Conservation (phyloP, 1,140 invertebrate species). For the Antheraea mylitta region DNA sequence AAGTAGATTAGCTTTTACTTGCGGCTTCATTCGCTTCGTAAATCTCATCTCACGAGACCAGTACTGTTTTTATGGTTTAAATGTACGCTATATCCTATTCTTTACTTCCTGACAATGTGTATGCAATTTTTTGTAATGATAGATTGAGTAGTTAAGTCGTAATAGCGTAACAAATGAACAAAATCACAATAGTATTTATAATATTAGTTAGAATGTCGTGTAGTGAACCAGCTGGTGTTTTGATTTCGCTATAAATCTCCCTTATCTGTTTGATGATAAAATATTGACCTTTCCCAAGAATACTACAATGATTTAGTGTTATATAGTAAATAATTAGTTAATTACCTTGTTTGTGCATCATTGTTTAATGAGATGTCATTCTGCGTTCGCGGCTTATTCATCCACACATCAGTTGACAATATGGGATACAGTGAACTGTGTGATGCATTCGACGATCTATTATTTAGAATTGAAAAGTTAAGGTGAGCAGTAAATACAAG, state of each 20-base stretch:
- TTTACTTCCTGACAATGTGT: no score
- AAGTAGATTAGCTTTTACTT: no score
- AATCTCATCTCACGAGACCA: no score
- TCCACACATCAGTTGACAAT: background rate
- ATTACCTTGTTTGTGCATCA: background rate
- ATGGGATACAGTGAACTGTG: conserved; percentile 14
- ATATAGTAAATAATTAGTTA: conserved; percentile 4
- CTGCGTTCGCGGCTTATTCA: background rate
- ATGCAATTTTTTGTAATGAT: no score
- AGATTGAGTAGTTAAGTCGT: no score
- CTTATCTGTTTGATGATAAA: background rate
- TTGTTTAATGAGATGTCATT: background rate
- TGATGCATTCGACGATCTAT: conserved; percentile 4
- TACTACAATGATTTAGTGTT: background rate
- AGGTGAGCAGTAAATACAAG: conserved; percentile 26
- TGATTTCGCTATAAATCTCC: background rate
- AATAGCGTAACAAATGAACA: no score
- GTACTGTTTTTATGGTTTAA: no score
- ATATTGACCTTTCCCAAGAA: conserved; percentile 4
- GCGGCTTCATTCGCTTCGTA: no score
- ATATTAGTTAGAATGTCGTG: no score
- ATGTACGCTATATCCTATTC: no score
- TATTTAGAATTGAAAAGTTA: conserved; percentile 36
- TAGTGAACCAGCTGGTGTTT: background rate
- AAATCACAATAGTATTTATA: no score